These are phyloP conservation scores for Troglohyphantes excavatus DNA, from an alignment of 2,888 invertebrate genomes.

Conservation along the genomic window DNA sequence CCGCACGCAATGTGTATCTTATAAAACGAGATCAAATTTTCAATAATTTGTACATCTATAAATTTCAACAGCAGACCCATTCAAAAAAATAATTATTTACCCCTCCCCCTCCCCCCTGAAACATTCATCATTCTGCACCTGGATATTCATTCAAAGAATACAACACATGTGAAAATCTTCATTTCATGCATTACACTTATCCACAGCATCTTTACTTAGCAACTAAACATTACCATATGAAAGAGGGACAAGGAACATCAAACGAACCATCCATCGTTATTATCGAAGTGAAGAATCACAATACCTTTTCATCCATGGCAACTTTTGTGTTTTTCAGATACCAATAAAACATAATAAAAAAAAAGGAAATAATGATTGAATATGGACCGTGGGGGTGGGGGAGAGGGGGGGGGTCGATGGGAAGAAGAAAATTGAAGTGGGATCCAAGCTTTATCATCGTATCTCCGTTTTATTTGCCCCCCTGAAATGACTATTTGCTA, in stretches of 20 bases:
- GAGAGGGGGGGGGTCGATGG: not conserved
- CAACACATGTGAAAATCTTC: not conserved
- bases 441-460: constrained; percentile 58
- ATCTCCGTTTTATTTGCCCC: constrained; percentile 73
- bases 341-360: constrained; percentile 12
- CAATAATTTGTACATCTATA: no score
- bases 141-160: not conserved
- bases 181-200: constrained; percentile 21
- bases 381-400: constrained; percentile 8
- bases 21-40: no score
- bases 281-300: constrained; percentile 1
- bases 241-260: not conserved
- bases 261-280: not conserved
- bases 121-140: no score
- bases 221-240: constrained; percentile 46
- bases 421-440: constrained; percentile 49
- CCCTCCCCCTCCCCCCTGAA: no score
- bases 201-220: not conserved
- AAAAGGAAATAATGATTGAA: not conserved
- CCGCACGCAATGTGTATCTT: no score
- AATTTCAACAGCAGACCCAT: no score
- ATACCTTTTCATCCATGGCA: not conserved
- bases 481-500: constrained; percentile 70
- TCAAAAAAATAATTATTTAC: no score
- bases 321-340: constrained; percentile 3